Percentiles rank a stretch among this genome's conserved stretches.
Evolutionary conservation across 2,113 vertebrate genomes (phyloP).

Genomic region (Delphinus delphis): DNA sequence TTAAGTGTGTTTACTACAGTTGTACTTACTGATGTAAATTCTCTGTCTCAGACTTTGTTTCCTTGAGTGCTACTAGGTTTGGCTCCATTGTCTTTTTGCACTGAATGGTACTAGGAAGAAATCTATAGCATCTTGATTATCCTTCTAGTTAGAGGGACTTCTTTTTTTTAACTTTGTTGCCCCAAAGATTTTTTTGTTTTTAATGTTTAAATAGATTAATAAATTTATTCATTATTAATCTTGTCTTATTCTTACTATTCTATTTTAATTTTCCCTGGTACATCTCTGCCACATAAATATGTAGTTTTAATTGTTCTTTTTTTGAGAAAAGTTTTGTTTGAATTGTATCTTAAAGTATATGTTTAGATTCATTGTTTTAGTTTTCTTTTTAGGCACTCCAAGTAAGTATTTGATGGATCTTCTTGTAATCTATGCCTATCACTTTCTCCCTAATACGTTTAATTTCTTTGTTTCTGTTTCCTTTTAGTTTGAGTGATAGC

Average conservation of each 20-base stretch:
- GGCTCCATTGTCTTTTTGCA: background rate
- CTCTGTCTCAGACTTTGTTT: background rate
- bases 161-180: too few species aligned
- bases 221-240: background rate
- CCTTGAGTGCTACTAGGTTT: background rate
- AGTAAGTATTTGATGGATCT: background rate
- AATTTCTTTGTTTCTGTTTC: background rate
- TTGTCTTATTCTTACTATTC: background rate
- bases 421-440: background rate
- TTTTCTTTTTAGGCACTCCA: background rate
- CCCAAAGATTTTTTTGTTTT: background rate
- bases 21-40: background rate
- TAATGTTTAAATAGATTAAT: background rate
- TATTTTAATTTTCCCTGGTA: background rate
- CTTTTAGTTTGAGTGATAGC: background rate
- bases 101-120: background rate
- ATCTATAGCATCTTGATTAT: background rate
- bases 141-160: background rate
- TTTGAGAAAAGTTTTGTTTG: background rate
- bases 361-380: background rate
- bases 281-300: background rate
- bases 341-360: background rate
- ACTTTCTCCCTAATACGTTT: background rate
- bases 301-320: background rate
- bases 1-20: background rate